phyloP scores from a whole-genome alignment of 2,888 invertebrate species.

The Hydrotaea diabolus region DNA sequence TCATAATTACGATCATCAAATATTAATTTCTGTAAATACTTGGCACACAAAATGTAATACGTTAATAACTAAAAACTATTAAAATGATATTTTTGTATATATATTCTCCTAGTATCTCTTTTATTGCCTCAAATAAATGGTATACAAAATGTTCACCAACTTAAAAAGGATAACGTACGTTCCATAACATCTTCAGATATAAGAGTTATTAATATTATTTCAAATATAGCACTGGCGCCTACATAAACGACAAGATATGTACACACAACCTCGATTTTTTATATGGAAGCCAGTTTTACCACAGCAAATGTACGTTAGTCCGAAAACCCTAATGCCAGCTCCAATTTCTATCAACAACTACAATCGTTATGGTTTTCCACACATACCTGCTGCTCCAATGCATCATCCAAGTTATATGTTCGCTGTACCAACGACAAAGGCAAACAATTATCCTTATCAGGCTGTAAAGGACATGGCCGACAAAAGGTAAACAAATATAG shows the following conservation, averaged over 20 bases:
- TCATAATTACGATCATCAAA: too few relatives aligned
- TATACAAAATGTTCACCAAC: slow-evolving; percentile 55
- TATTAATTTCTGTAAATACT: too few relatives aligned
- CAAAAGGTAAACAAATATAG: slow-evolving; percentile 44
- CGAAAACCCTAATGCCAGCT: slow-evolving; percentile 40
- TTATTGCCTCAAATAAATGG: slow-evolving; percentile 30
- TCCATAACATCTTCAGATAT: neutral
- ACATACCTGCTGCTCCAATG: slow-evolving; percentile 34
- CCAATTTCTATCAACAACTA: slow-evolving; percentile 47
- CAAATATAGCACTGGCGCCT: slow-evolving; percentile 51
- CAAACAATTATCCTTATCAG: slow-evolving; percentile 49
- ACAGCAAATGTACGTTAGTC: slow-evolving; percentile 39
- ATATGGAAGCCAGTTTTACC: slow-evolving; percentile 58
- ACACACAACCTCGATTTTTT: slow-evolving; percentile 48
- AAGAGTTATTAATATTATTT: neutral
- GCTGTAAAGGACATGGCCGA: slow-evolving; percentile 50
- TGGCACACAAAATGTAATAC: too few relatives aligned
- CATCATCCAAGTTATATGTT: slow-evolving; percentile 56
- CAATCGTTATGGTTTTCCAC: slow-evolving; percentile 49
- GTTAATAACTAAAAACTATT: too few relatives aligned
- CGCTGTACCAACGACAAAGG: slow-evolving; percentile 53
- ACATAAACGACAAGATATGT: slow-evolving; percentile 57
- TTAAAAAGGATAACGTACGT: slow-evolving; percentile 55
- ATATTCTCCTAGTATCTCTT: slow-evolving; percentile 13
- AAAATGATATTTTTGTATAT: neutral